phyloP scores from a whole-genome alignment of 1,140 invertebrate genomes.

The Diorhabda carinulata region DNA sequence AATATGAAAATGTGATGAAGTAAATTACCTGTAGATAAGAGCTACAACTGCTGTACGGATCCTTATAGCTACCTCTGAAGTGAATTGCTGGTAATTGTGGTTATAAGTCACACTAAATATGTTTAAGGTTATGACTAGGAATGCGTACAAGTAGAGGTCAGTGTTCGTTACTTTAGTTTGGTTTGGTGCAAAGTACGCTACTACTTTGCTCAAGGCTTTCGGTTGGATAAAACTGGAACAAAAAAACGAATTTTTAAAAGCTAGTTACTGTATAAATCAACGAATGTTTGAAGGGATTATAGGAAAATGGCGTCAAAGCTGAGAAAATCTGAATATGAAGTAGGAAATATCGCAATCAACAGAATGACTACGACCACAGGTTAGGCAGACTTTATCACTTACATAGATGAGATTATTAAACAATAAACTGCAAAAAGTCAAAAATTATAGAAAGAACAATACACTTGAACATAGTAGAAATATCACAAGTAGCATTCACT shows the following conservation, averaged over 20 bases:
- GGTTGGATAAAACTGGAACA: conserved; percentile 29
- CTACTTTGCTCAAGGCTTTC: conserved; percentile 60
- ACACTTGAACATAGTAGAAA: too few species aligned
- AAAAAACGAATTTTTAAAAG: not conserved
- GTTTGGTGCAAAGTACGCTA: conserved; percentile 61
- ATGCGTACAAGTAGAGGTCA: conserved; percentile 64
- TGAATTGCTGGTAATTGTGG: conserved; percentile 76
- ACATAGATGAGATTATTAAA: too few species aligned
- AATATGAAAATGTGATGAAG: not conserved
- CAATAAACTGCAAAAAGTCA: too few species aligned
- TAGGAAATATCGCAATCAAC: too few species aligned
- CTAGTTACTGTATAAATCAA: too few species aligned
- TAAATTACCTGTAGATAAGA: conserved; percentile 68
- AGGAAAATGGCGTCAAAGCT: too few species aligned
- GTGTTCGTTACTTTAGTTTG: conserved; percentile 46
- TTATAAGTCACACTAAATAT: conserved; percentile 49
- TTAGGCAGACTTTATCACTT: too few species aligned
- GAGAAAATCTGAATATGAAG: too few species aligned
- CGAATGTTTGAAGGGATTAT: too few species aligned
- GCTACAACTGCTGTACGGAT: conserved; percentile 73
- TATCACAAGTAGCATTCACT: too few species aligned
- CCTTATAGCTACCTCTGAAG: conserved; percentile 72
- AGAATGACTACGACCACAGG: too few species aligned
- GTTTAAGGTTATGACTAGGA: conserved; percentile 54
- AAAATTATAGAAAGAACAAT: too few species aligned